Percentiles rank a stretch among this genome's conserved stretches.
These are phyloP conservation scores for Listronotus bonariensis DNA, from an alignment of 1,140 invertebrate species.

Conservation along the genomic window DNA sequence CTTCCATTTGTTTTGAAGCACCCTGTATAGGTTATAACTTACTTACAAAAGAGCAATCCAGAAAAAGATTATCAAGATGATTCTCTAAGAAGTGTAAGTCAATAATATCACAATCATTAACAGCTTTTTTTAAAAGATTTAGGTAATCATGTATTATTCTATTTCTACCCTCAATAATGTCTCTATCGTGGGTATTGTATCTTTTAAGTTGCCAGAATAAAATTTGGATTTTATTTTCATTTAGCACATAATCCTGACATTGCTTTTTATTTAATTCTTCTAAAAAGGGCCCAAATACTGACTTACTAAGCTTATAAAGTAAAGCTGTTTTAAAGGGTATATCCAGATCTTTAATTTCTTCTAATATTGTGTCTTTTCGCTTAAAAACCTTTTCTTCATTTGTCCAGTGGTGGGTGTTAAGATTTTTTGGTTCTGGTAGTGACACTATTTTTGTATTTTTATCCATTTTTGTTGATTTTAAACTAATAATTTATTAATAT, in stretches of 20 bases:
- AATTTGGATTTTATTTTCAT: conserved; percentile 44
- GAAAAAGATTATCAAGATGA: conserved; percentile 29
- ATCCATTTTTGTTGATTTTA: conserved; percentile 7
- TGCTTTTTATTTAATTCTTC: conserved; percentile 39
- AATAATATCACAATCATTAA: conserved; percentile 37
- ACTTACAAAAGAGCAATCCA: conserved; percentile 33
- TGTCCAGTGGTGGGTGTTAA: conserved; percentile 32
- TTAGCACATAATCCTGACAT: conserved; percentile 39
- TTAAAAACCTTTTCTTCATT: conserved; percentile 31
- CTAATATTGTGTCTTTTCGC: conserved; percentile 17
- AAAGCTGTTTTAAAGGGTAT: conserved; percentile 38
- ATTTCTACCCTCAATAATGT: conserved; percentile 38
- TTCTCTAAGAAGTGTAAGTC: conserved; percentile 41
- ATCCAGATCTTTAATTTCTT: conserved; percentile 15
- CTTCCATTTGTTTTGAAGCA: too few species aligned
- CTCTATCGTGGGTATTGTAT: conserved; percentile 28
- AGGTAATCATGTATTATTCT: conserved; percentile 30
- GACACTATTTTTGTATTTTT: conserved; percentile 4
- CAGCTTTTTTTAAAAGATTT: conserved; percentile 36
- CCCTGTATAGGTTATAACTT: too few species aligned
- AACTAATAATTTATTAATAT: conserved; percentile 19
- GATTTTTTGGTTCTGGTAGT: conserved; percentile 5
- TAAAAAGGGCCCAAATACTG: conserved; percentile 44
- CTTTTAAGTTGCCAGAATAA: conserved; percentile 37
- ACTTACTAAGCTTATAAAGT: conserved; percentile 34